A percentile compares a stretch with the other conserved stretches of the same genome.
phyloP scores from a whole-genome alignment of 1,140 invertebrate species.

The Hylyphantes graminicola region DNA sequence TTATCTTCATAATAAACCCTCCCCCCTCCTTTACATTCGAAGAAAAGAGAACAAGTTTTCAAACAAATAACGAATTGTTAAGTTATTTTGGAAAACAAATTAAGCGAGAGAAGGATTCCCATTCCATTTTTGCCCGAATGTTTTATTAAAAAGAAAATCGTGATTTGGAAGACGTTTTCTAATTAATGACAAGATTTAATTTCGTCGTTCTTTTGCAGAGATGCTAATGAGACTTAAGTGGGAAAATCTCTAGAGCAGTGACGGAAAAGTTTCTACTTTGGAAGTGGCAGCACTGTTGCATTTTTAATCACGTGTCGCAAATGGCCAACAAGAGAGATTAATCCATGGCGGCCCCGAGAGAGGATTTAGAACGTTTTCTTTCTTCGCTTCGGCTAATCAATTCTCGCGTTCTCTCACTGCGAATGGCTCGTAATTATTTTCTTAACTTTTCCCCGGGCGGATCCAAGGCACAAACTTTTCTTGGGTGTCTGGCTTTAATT shows the following conservation, averaged over 20 bases:
- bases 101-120: conserved; percentile 17
- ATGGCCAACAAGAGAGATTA: conserved; percentile 59
- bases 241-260: conserved; percentile 27
- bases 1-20: conserved; percentile 50
- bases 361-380: conserved; percentile 38
- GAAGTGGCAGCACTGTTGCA: conserved; percentile 51
- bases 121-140: conserved; percentile 28
- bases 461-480: too few species aligned
- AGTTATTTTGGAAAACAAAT: conserved; percentile 58
- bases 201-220: conserved; percentile 45
- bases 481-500: too few species aligned
- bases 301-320: conserved; percentile 58
- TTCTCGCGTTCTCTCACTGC: conserved; percentile 15
- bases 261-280: conserved; percentile 55
- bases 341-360: conserved; percentile 32
- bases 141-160: conserved; percentile 44
- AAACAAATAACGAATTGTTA: conserved; percentile 47
- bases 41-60: conserved; percentile 36
- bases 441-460: conserved; percentile 36
- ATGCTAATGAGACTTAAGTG: conserved; percentile 58
- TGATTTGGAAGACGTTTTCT: conserved; percentile 31
- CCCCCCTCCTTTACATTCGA: conserved; percentile 15
- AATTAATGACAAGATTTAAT: conserved; percentile 60
- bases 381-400: conserved; percentile 38
- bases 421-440: conserved; percentile 51